Base-by-base conservation (phyloP, 2,797 vertebrate genomes). In the Pelobates cultripes region DNA sequence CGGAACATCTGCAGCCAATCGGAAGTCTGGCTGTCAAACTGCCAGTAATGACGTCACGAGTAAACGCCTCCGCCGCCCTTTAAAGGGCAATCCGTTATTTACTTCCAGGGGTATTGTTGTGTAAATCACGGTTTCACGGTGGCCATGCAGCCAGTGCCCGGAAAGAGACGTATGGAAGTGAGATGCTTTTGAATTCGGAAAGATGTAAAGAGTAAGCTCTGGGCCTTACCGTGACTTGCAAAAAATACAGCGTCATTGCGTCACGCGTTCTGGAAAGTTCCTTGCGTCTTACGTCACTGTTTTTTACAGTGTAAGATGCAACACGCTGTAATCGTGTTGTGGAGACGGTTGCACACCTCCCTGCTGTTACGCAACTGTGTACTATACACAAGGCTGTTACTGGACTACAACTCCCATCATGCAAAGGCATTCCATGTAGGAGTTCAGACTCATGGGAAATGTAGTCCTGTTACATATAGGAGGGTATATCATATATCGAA, bases 261-360 rank as follows among this genome's bases (percentile, higher is more conserved):
- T 83, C 55, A 83, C 53, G 53, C 81, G 81, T 79, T 83, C 81
- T 83, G 12, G 81, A 83, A 83, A 13, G 12, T 83, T 83, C 81
- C 1, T 7, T 70, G 41, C 76, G 76, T 70, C 3, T 45, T 8
- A 75, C 64, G 76, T 75, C 43, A 64, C 1, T 3, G 10, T 73
- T 63, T 69, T 40, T 41, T 57, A 47, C 28, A 0, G 1, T 40
- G 7, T 4, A 64, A 28, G 61, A 64, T n/a, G 61, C 61, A 64
- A 64, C 61, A 7, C 61, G 28, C 28, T 28, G 28, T 28, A 28
- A 28, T 28, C 28, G 28, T 28, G 28, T 28, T 28, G 28, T 28
- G 28, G 28, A 28, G 28, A 28, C 28, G 28, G 28, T 28, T 28
- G 28, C 28, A 28, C 28, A 28, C 28, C 28, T 28, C 28, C 28